Evolutionary conservation across 2,888 invertebrate species (phyloP).

Genomic region (Salpingus planirostris): DNA sequence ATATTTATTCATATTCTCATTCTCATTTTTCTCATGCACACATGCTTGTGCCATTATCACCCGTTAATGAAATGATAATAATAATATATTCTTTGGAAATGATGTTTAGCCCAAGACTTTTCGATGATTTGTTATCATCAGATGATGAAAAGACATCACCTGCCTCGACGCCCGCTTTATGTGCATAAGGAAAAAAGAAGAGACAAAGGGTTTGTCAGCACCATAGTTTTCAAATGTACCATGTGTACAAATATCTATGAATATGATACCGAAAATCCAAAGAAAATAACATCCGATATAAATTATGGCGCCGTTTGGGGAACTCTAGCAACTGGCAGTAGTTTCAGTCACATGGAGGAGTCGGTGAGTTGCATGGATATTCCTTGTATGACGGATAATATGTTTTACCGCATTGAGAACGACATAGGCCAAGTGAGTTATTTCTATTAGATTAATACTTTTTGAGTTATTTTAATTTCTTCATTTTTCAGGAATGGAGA

Average conservation of each 20-base stretch:
- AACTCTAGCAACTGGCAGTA: conserved; percentile 6
- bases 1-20: no score
- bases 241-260: neutral
- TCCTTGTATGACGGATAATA: conserved; percentile 2
- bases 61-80: no score
- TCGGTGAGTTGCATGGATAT: conserved; percentile 5
- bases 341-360: conserved; percentile 2
- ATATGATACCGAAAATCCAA: conserved; percentile 7
- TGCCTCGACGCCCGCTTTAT: no score
- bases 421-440: conserved; percentile 2
- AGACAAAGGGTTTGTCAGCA: neutral
- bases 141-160: no score
- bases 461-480: neutral
- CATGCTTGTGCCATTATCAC: no score
- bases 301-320: conserved; percentile 8
- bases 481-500: conserved; percentile 1
- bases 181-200: neutral
- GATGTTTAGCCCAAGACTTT: no score
- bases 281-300: conserved; percentile 2
- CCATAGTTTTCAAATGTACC: neutral
- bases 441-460: neutral
- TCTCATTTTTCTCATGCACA: no score
- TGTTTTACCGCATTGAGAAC: conserved; percentile 5
- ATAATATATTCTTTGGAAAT: no score
- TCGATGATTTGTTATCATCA: no score